These are phyloP conservation scores for Cynodonichthys magdalenae DNA, from an alignment of 2,797 vertebrate species.

Conservation along the genomic window DNA sequence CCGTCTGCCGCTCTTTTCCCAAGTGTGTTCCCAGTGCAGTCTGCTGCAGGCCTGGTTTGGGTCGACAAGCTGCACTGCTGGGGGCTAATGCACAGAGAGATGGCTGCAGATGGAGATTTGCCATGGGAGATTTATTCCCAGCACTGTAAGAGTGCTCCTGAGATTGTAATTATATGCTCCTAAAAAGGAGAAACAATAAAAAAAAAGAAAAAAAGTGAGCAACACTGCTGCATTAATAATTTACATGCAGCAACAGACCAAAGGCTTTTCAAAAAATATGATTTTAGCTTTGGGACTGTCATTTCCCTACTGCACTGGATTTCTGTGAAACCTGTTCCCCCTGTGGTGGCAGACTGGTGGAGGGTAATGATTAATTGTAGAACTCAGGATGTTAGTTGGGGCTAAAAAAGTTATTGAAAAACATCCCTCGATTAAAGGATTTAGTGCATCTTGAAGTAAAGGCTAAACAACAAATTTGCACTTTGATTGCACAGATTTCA, in stretches of 20 bases:
- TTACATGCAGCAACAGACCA: constrained; percentile 52
- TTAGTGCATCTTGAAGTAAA: constrained; percentile 10
- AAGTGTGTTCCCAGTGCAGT: constrained; percentile 23
- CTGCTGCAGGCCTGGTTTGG: constrained; percentile 37
- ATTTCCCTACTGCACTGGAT: constrained; percentile 23
- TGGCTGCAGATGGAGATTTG: constrained; percentile 81
- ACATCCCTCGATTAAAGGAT: constrained; percentile 17
- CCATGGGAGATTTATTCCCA: constrained; percentile 83
- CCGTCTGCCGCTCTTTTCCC: constrained; percentile 23
- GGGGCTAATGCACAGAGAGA: constrained; percentile 68
- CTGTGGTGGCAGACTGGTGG: constrained; percentile 20
- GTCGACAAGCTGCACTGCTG: constrained; percentile 68
- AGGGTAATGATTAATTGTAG: constrained; percentile 26
- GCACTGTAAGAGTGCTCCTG: constrained; percentile 75
- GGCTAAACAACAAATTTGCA: constrained; percentile 4
- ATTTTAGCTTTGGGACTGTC: constrained; percentile 20
- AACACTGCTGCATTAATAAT: constrained; percentile 64
- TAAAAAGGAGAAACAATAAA: constrained; percentile 41
- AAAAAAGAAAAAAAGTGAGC: constrained; percentile 39
- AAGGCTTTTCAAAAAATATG: constrained; percentile 21
- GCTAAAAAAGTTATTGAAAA: background rate
- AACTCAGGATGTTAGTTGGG: constrained; percentile 7
- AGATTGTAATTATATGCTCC: constrained; percentile 75
- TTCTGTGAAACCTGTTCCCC: constrained; percentile 30
- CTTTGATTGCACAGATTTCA: constrained; percentile 1